Conservation (phyloP, 2,797 vertebrate species). For the Aythya fuligula region DNA sequence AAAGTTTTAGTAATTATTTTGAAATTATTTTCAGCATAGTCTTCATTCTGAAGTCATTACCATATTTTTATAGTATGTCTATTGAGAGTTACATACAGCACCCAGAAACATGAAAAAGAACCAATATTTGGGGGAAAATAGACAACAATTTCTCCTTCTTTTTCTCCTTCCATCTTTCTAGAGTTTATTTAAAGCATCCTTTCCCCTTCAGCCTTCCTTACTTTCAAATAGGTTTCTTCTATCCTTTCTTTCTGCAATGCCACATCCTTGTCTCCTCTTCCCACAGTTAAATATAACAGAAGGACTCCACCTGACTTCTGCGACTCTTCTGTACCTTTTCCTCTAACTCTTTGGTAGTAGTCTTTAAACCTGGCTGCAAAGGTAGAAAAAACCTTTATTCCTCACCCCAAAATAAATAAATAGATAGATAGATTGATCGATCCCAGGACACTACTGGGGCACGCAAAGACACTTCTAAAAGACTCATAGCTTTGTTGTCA, state of each 20-base stretch:
- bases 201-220: neutral
- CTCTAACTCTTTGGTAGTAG: neutral
- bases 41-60: neutral
- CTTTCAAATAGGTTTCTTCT: neutral
- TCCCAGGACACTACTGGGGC: neutral
- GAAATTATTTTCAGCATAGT: neutral
- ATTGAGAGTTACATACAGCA: slow-evolving; percentile 34
- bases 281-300: neutral
- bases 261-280: neutral
- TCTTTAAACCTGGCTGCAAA: neutral
- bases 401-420: neutral
- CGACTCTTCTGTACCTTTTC: neutral
- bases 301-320: neutral
- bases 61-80: neutral
- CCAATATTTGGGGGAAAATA: slow-evolving; percentile 14
- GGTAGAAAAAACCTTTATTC: neutral
- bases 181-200: neutral
- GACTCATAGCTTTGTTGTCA: neutral
- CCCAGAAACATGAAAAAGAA: slow-evolving; percentile 50
- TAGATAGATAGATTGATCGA: neutral
- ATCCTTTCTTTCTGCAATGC: neutral
- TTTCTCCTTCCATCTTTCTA: neutral
- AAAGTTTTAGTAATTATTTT: neutral
- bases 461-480: neutral
- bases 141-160: neutral